Base-by-base conservation (phyloP, 2,888 invertebrate species). In the Rhodophaea formosa region DNA sequence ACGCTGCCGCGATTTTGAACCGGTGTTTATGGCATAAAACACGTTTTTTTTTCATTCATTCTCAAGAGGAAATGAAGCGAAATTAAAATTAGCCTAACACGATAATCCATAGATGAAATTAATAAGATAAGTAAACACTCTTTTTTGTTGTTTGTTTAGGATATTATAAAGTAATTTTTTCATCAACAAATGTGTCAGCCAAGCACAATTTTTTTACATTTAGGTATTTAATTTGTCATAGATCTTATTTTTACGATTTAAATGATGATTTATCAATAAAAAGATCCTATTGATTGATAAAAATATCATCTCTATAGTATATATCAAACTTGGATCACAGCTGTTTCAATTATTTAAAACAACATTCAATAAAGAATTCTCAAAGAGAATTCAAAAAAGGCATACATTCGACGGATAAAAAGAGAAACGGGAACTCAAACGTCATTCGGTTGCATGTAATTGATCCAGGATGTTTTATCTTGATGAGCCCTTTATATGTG, bases 401-500 rank as follows among this genome's bases (percentile, higher is more conserved):
- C 69, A 72, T 64, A 69, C 65, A 69, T 67, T 71, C 67, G 65
- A 68, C 69, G 66, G 67, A 67, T 74, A 72, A 66, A 68, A 73
- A 72, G 75, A 71, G 74, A 76, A 86, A 82, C 84, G 83, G 81
- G 82, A 87, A 82, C 84, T 75, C 70, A 77, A 76, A 82, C 82
- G 84, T 86, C 87, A 88, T 77, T 82, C 81, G 81, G 76, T 75
- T 83, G 79, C 79, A 72, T 87, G 90, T 90, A 91, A 91, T 89
- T 88, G 90, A 91, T 90, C 89, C 88, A 79, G 85, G 84, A 86
- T 82, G 80, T 80, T 86, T 90, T 89, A 91, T 90, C 91, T 89
- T 80, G 89, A 89, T 88, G 84, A 86, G 80, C 73, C 84, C 80
- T 87, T 89, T 86, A 85, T 83, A 81, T 77, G 80, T 85, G 86